Percentiles rank a stretch among this genome's conserved stretches.
These are phyloP conservation scores for Phrynocephalus guinanensis DNA, from an alignment of 2,797 vertebrate species.

Conservation along the genomic window DNA sequence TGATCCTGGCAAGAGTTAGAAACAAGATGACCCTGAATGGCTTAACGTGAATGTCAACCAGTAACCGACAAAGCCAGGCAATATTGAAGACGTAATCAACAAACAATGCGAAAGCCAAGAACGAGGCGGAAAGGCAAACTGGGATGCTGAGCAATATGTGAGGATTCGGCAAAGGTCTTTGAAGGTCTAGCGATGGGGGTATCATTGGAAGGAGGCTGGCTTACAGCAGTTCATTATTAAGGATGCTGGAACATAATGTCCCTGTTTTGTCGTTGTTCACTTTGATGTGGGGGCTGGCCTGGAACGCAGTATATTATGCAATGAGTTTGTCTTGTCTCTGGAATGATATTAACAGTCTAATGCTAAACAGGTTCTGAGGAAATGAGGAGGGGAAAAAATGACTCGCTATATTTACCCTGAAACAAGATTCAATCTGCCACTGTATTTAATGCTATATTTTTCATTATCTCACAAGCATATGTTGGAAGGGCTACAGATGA, in stretches of 20 bases:
- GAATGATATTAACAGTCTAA: slow-evolving; percentile 84
- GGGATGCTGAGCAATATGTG: not conserved
- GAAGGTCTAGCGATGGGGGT: slow-evolving; percentile 44
- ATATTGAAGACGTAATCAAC: not conserved
- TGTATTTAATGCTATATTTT: slow-evolving; percentile 92
- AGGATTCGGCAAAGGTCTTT: fast-evolving
- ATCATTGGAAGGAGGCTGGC: slow-evolving; percentile 56
- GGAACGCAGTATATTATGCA: slow-evolving; percentile 89
- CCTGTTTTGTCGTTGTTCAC: slow-evolving; percentile 79
- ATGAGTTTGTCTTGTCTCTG: slow-evolving; percentile 86
- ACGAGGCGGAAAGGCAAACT: not conserved
- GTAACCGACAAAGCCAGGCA: not conserved
- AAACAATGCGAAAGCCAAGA: fast-evolving
- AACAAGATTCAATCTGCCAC: slow-evolving; percentile 93
- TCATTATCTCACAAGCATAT: slow-evolving; percentile 96
- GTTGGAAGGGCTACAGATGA: slow-evolving; percentile 90
- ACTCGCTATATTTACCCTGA: slow-evolving; percentile 90
- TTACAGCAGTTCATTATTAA: slow-evolving; percentile 69
- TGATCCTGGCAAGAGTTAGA: not conserved
- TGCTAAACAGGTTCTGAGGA: slow-evolving; percentile 89
- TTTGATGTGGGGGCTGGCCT: slow-evolving; percentile 76
- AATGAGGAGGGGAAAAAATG: slow-evolving; percentile 82
- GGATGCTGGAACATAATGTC: slow-evolving; percentile 77
- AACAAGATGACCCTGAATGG: not conserved
- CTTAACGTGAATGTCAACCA: not conserved